These are phyloP conservation scores for Chironomus tepperi DNA, from an alignment of 1,140 invertebrate species.

Conservation along the genomic window DNA sequence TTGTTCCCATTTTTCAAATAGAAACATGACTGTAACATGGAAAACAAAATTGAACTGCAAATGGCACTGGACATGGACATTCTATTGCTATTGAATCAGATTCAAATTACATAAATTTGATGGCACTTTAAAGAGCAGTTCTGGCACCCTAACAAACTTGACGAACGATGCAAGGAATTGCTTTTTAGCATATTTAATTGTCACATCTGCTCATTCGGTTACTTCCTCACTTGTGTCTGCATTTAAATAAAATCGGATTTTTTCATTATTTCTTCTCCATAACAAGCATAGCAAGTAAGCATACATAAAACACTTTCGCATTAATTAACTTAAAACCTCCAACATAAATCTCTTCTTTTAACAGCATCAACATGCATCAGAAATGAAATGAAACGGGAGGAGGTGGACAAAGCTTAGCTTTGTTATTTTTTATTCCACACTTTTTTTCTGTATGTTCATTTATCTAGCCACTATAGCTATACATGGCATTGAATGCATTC, in stretches of 20 bases:
- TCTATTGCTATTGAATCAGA: background rate
- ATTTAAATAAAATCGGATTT: background rate
- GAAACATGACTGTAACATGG: background rate
- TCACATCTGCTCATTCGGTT: background rate
- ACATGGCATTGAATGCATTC: no score
- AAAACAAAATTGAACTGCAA: background rate
- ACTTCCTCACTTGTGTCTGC: background rate
- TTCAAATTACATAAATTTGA: background rate
- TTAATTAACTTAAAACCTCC: constrained; percentile 14
- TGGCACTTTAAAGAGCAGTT: no score
- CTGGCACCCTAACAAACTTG: no score
- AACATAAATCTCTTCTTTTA: constrained; percentile 9
- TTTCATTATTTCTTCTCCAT: background rate
- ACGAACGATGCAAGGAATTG: no score
- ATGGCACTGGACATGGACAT: background rate
- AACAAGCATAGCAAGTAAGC: background rate
- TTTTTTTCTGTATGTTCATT: no score
- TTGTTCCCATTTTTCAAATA: no score
- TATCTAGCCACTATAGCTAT: no score
- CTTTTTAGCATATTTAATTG: background rate
- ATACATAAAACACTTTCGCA: background rate
- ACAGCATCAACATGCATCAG: constrained; percentile 5
- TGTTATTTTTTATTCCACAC: no score
- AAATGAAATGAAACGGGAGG: background rate
- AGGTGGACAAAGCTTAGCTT: background rate